phyloP scores from a whole-genome alignment of 2,888 invertebrate genomes.

The Lasioglossum morio region DNA sequence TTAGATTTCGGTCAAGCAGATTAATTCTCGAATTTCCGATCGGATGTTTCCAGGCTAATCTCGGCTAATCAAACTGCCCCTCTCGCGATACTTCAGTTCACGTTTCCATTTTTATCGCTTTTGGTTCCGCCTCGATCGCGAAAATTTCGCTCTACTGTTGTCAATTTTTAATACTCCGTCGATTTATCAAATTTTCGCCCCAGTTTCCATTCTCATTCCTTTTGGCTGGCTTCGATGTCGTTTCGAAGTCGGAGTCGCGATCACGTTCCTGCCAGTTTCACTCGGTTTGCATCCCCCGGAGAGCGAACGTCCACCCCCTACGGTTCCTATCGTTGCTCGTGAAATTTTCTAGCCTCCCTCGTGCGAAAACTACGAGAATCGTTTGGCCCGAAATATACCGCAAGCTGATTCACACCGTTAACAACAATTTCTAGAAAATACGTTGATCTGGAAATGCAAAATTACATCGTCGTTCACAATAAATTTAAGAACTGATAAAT shows the following conservation, averaged over 20 bases:
- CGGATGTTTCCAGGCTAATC: background rate
- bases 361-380: background rate
- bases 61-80: background rate
- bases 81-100: background rate
- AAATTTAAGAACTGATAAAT: no score
- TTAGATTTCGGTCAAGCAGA: background rate
- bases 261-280: conserved; percentile 62
- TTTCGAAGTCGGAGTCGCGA: conserved; percentile 48
- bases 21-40: background rate
- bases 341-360: conserved; percentile 18
- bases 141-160: background rate
- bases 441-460: no score
- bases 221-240: background rate
- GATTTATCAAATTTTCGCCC: background rate
- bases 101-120: background rate
- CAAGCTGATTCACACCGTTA: background rate
- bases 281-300: conserved; percentile 40
- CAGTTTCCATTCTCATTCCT: background rate
- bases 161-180: background rate
- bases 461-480: no score
- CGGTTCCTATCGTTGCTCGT: conserved; percentile 7
- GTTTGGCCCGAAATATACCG: background rate
- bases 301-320: conserved; percentile 32
- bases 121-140: background rate
- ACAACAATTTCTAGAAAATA: background rate